These are phyloP conservation scores for Anastrepha obliqua DNA, from an alignment of 1,140 invertebrate genomes.

Conservation along the genomic window DNA sequence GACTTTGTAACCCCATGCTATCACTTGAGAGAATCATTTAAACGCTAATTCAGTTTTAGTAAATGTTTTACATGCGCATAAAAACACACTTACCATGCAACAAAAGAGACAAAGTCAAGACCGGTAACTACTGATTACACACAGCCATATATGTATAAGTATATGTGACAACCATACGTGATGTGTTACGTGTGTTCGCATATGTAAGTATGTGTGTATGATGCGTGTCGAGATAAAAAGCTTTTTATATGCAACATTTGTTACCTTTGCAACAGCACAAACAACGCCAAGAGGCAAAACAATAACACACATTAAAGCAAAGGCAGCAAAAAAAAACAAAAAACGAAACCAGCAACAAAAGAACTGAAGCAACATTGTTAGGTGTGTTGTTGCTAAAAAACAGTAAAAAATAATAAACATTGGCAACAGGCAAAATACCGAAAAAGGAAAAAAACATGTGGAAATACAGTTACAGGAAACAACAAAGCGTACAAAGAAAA, in stretches of 20 bases:
- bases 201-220: not conserved
- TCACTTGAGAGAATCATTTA: constrained; percentile 6
- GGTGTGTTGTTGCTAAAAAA: not conserved
- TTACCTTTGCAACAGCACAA: not conserved
- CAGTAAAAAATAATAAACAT: not conserved
- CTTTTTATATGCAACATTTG: constrained; percentile 42
- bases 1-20: not conserved
- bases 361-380: constrained; percentile 16
- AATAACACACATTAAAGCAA: not conserved
- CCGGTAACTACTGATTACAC: not conserved
- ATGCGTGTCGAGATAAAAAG: not conserved
- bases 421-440: constrained; percentile 16
- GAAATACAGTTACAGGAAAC: not conserved
- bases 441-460: not conserved
- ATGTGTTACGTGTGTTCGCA: not conserved
- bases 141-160: too few relatives aligned
- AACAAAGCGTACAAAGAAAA: not conserved
- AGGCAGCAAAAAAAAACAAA: not conserved
- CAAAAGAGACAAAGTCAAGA: not conserved
- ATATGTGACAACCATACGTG: too few relatives aligned
- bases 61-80: constrained; percentile 33
- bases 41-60: constrained; percentile 41
- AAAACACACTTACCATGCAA: not conserved
- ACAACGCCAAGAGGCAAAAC: constrained; percentile 3
- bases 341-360: not conserved